These are phyloP conservation scores for Glareola pratincola DNA, from an alignment of 2,113 vertebrate genomes.

Conservation along the genomic window DNA sequence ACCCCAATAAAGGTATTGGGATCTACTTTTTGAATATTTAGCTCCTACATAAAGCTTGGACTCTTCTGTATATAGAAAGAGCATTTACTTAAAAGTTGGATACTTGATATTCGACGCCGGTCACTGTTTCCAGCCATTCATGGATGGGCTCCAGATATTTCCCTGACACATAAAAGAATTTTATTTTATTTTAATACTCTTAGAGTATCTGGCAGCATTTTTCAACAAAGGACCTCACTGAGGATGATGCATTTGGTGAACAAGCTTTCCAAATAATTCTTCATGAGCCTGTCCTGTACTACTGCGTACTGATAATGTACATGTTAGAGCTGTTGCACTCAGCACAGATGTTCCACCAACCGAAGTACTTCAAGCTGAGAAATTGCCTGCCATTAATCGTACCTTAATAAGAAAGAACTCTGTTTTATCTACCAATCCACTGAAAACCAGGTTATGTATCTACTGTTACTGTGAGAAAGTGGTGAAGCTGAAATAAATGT, in stretches of 20 bases:
- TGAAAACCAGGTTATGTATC: not conserved
- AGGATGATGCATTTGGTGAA: not conserved
- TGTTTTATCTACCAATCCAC: not conserved
- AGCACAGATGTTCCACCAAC: not conserved
- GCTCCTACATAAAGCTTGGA: not conserved
- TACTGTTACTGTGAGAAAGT: not conserved
- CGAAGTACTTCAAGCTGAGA: not conserved
- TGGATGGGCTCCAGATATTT: conserved; percentile 39
- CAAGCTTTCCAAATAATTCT: conserved; percentile 17
- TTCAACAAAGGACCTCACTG: conserved; percentile 19
- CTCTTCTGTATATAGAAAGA: not conserved
- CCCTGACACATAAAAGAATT: conserved; percentile 13
- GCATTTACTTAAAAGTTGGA: not conserved
- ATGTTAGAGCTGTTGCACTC: not conserved
- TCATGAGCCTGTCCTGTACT: not conserved
- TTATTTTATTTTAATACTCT: conserved; percentile 19
- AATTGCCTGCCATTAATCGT: not conserved
- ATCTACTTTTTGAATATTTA: not conserved
- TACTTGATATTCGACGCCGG: not conserved
- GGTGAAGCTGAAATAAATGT: not conserved
- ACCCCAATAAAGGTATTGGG: not conserved
- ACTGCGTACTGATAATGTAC: not conserved
- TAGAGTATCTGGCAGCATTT: conserved; percentile 24
- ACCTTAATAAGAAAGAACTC: not conserved
- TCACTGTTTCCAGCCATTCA: conserved; percentile 19